phyloP scores from a whole-genome alignment of 2,113 vertebrate species.

The Clinocottus analis region DNA sequence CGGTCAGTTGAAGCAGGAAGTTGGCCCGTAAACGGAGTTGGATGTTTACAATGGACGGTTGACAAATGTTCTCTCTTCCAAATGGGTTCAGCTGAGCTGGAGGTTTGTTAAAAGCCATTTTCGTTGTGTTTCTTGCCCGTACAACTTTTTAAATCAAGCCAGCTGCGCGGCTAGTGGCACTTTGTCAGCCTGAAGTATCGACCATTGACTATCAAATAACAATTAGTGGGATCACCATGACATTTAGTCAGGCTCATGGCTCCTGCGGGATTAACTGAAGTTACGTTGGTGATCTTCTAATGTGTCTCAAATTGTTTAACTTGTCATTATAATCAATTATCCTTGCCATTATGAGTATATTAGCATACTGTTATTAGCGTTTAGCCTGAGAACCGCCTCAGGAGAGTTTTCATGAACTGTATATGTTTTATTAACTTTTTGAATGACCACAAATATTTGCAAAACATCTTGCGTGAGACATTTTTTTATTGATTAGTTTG shows the following conservation, averaged over 20 bases:
- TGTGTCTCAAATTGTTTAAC: neutral
- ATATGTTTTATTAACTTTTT: neutral
- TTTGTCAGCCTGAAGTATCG: neutral
- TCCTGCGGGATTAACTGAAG: too few relatives aligned
- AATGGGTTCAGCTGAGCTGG: neutral
- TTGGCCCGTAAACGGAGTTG: neutral
- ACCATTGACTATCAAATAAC: neutral
- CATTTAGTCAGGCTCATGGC: neutral
- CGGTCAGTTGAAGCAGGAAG: slow-evolving; percentile 1
- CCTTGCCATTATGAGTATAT: neutral
- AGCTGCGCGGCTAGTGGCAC: neutral
- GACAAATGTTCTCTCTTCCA: neutral
- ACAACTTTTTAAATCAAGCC: neutral
- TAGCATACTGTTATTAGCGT: neutral
- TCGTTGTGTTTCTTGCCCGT: neutral
- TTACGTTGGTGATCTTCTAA: neutral
- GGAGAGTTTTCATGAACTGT: neutral
- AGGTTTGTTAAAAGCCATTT: neutral
- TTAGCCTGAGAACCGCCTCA: neutral
- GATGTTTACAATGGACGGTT: slow-evolving; percentile 12
- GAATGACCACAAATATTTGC: neutral
- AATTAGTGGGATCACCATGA: neutral
- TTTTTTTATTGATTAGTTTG: neutral
- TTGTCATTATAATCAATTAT: too few relatives aligned
- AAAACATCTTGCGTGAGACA: neutral